phyloP scores from a whole-genome alignment of 2,113 vertebrate genomes.

The Sapayoa aenigma region DNA sequence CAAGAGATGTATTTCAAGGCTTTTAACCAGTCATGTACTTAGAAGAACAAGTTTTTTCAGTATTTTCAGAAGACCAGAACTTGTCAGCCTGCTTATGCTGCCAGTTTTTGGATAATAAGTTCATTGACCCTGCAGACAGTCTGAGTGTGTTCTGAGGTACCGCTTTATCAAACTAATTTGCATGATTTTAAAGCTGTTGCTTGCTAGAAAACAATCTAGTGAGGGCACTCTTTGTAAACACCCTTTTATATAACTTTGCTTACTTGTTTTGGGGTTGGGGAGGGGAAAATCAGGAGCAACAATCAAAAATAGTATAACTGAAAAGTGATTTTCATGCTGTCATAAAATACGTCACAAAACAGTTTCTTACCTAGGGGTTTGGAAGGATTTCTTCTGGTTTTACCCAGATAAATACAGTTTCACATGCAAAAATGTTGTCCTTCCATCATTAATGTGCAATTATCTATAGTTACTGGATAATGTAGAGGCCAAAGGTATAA shows the following conservation, averaged over 20 bases:
- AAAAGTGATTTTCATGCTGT: not conserved
- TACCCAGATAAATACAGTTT: not conserved
- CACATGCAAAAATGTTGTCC: not conserved
- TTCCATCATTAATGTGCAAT: not conserved
- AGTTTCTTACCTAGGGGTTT: not conserved
- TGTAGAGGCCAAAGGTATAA: not conserved
- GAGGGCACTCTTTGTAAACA: not conserved
- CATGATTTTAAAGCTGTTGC: slow-evolving; percentile 52
- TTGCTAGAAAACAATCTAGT: slow-evolving; percentile 34
- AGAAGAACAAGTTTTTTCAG: not conserved
- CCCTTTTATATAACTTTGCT: slow-evolving; percentile 1
- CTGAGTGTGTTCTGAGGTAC: slow-evolving; percentile 45
- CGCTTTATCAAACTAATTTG: slow-evolving; percentile 53
- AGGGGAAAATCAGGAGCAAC: not conserved
- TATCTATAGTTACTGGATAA: not conserved
- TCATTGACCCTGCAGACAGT: slow-evolving; percentile 18
- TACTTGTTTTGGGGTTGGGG: not conserved
- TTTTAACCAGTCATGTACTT: not conserved
- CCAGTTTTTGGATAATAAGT: slow-evolving; percentile 38
- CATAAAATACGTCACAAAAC: not conserved
- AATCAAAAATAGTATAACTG: not conserved
- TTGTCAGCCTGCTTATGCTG: not conserved
- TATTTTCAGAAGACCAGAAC: not conserved
- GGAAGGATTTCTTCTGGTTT: not conserved
- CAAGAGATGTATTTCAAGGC: not conserved